Conservation (phyloP, 2,797 vertebrate species). For the Pogonophryne albipinna region DNA sequence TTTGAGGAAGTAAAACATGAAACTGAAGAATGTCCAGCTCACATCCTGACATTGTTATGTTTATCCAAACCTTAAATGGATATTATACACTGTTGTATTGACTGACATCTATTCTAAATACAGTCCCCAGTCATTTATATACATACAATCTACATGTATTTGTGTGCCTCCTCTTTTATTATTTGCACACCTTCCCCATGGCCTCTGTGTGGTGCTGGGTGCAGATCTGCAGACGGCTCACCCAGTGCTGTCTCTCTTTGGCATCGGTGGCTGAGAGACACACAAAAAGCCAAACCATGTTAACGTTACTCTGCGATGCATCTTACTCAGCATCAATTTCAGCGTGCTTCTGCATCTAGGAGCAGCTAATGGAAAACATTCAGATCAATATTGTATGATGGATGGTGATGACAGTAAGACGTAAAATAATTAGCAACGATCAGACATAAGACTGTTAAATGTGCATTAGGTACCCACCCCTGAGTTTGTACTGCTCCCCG, state of each 20-base stretch:
- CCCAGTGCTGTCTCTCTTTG: constrained; percentile 99
- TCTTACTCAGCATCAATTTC: constrained; percentile 49
- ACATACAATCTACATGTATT: neutral
- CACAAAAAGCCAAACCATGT: constrained; percentile 28
- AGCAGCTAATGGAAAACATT: constrained; percentile 69
- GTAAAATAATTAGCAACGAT: constrained; percentile 9
- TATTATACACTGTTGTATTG: neutral
- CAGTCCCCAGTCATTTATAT: neutral
- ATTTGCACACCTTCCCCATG: constrained; percentile 91
- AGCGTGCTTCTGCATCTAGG: constrained; percentile 16
- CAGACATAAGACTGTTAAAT: neutral
- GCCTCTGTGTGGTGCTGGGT: constrained; percentile 98
- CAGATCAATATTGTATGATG: constrained; percentile 68
- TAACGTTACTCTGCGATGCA: constrained; percentile 18
- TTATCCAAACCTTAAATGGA: neutral
- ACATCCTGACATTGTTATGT: too few species aligned
- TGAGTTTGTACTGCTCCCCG: constrained; percentile 97
- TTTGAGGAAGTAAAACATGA: too few species aligned
- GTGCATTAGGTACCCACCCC: constrained; percentile 83
- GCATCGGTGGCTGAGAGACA: constrained; percentile 90
- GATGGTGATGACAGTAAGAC: constrained; percentile 30
- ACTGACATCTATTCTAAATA: neutral
- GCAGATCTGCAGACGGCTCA: constrained; percentile 98
- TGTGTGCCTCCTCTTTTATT: neutral
- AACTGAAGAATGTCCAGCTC: too few species aligned